Conservation (phyloP, 1,140 invertebrate species). For the Cherax destructor region DNA sequence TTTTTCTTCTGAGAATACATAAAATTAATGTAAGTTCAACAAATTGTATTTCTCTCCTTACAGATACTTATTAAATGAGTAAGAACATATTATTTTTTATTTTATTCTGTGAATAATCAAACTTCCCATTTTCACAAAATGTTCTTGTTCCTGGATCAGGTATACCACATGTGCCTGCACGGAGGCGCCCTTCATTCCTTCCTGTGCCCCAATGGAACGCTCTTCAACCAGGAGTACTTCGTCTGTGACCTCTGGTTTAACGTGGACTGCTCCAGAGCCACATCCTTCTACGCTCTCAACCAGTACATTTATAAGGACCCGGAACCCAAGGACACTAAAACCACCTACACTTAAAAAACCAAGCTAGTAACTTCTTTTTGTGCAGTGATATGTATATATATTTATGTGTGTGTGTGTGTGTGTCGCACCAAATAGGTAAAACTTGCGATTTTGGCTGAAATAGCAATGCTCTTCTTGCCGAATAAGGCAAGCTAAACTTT, state of each 20-base stretch:
- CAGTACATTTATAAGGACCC: conserved; percentile 30
- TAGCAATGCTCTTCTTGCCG: too few species aligned
- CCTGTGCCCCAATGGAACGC: conserved; percentile 90
- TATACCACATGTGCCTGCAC: conserved; percentile 91
- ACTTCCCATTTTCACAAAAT: too few species aligned
- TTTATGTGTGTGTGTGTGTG: neutral
- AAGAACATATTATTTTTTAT: too few species aligned
- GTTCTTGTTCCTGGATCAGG: conserved; percentile 76
- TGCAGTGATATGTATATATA: neutral
- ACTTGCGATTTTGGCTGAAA: too few species aligned
- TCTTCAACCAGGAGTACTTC: conserved; percentile 91
- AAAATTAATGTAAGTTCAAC: too few species aligned
- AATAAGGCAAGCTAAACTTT: too few species aligned
- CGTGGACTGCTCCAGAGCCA: conserved; percentile 81
- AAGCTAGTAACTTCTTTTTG: neutral
- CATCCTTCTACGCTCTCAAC: conserved; percentile 78
- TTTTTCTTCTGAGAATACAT: too few species aligned
- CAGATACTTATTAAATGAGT: too few species aligned
- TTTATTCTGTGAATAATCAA: too few species aligned
- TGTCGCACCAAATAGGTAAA: too few species aligned
- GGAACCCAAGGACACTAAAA: neutral
- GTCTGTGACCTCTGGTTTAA: conserved; percentile 96
- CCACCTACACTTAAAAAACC: neutral
- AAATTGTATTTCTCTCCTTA: too few species aligned
- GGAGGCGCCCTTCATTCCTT: conserved; percentile 82